Conservation (phyloP, 2,113 vertebrate species). For the Esox niger region DNA sequence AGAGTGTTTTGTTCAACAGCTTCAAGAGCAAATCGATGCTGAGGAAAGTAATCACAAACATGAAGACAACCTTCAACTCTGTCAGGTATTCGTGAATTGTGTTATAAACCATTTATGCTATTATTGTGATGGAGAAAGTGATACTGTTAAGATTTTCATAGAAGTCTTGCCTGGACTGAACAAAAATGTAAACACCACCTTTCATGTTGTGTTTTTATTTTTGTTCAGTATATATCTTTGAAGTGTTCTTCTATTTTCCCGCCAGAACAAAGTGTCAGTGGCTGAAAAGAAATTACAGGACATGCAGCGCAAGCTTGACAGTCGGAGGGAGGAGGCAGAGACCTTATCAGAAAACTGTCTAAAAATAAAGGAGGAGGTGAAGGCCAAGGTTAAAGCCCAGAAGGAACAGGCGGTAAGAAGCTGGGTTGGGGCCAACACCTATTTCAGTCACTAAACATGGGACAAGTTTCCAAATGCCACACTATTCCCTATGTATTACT, state of each 20-base stretch:
- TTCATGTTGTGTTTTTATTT: no score
- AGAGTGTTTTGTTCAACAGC: slow-evolving; percentile 71
- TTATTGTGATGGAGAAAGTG: no score
- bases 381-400: slow-evolving; percentile 67
- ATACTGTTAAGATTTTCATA: not conserved
- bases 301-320: slow-evolving; percentile 72
- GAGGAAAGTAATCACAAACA: slow-evolving; percentile 69
- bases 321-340: slow-evolving; percentile 67
- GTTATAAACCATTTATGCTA: not conserved
- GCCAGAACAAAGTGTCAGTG: slow-evolving; percentile 70
- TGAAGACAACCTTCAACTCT: slow-evolving; percentile 72
- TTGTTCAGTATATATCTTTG: no score
- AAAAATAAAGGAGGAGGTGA: slow-evolving; percentile 71
- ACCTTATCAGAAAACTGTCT: slow-evolving; percentile 63
- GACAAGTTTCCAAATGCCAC: no score
- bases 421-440: no score
- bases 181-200: no score
- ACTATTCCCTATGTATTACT: no score
- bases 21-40: slow-evolving; percentile 64
- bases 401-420: slow-evolving; percentile 76
- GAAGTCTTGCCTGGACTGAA: no score
- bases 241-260: no score
- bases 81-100: slow-evolving; percentile 59
- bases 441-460: no score
- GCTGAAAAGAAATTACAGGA: slow-evolving; percentile 71